These are phyloP conservation scores for Machaerirhynchus nigripectus DNA, from an alignment of 2,113 vertebrate genomes.

Conservation along the genomic window DNA sequence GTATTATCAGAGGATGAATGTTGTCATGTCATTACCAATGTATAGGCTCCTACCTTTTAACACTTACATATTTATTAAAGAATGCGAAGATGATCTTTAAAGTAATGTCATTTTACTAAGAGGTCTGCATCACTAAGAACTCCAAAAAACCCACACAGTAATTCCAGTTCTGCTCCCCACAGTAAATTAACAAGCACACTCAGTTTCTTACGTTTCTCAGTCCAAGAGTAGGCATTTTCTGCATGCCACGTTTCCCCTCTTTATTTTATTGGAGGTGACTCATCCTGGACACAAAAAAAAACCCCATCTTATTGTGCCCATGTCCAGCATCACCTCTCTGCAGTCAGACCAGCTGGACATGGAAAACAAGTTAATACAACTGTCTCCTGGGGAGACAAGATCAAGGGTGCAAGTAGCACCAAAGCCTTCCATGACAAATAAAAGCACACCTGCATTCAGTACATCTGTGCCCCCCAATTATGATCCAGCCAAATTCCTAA, in stretches of 20 bases:
- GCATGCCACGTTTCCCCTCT: not conserved
- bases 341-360: not conserved
- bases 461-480: not conserved
- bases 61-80: not conserved
- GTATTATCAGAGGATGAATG: not conserved
- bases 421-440: not conserved
- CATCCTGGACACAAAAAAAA: not conserved
- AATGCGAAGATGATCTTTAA: not conserved
- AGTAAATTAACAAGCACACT: not conserved
- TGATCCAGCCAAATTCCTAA: not conserved
- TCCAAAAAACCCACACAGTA: not conserved
- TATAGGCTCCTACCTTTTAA: not conserved
- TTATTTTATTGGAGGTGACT: not conserved
- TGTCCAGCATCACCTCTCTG: not conserved
- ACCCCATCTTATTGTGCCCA: not conserved
- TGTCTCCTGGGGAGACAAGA: not conserved
- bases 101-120: not conserved
- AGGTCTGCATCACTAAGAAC: not conserved
- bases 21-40: not conserved
- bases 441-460: not conserved
- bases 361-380: not conserved
- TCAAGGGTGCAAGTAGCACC: not conserved
- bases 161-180: not conserved
- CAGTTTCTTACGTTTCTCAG: not conserved
- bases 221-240: not conserved